These are phyloP conservation scores for Phyllotis vaccarum DNA, from an alignment of 2,797 vertebrate species.

Conservation along the genomic window DNA sequence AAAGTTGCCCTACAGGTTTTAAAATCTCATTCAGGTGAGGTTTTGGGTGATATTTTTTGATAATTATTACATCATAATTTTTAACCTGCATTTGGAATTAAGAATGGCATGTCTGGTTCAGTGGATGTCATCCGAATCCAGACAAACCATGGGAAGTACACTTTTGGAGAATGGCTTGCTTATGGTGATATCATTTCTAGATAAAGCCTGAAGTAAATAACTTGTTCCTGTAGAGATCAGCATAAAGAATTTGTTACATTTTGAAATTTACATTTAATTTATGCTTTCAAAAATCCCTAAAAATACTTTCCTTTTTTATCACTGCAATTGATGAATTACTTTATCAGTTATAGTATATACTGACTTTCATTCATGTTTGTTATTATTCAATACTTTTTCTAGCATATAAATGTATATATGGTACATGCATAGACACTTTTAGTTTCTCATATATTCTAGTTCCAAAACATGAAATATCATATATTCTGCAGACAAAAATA, in stretches of 20 bases:
- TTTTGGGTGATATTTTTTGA: neutral
- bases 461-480: conserved; percentile 12
- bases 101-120: neutral
- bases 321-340: neutral
- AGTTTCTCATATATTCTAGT: neutral
- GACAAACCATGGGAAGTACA: neutral
- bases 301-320: conserved; percentile 3
- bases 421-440: neutral
- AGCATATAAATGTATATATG: neutral
- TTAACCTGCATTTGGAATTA: neutral
- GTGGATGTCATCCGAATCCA: neutral
- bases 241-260: neutral
- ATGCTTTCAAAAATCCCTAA: conserved; percentile 10
- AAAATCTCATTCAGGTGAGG: neutral
- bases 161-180: neutral
- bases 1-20: neutral
- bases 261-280: neutral
- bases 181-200: neutral
- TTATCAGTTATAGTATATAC: neutral
- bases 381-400: neutral
- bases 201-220: neutral
- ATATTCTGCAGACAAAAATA: conserved; percentile 47
- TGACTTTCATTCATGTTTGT: neutral
- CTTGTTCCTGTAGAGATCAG: neutral
- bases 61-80: neutral